Evolutionary conservation across 2,113 vertebrate species (phyloP).

Genomic region (Halcyon senegalensis): DNA sequence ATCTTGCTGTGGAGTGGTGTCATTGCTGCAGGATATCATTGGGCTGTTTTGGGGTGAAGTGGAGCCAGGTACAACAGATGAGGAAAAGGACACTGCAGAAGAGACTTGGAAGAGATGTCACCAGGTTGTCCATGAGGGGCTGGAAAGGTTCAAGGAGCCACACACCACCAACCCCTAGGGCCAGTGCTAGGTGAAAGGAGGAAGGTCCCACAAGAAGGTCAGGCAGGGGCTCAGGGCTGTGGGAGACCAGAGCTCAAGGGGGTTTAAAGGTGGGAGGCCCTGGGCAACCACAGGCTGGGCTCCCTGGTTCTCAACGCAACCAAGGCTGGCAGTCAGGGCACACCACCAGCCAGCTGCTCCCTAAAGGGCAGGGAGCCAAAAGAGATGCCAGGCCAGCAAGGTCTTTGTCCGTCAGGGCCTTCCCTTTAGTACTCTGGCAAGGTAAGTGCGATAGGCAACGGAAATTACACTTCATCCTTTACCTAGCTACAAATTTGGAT

Average conservation of each 20-base stretch:
- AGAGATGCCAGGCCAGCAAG: background rate
- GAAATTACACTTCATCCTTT: background rate
- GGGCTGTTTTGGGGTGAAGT: background rate
- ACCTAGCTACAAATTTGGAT: background rate
- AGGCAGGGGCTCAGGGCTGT: fast-evolving
- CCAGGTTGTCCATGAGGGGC: background rate
- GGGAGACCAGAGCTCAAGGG: background rate
- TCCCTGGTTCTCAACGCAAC: background rate
- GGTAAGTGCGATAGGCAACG: background rate
- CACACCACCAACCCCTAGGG: background rate
- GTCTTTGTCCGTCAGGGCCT: too few species aligned
- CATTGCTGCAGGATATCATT: background rate
- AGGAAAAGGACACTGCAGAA: background rate
- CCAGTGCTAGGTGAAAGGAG: background rate
- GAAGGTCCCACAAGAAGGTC: background rate
- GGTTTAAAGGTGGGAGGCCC: background rate
- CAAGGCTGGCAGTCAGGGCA: background rate
- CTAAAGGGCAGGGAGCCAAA: background rate
- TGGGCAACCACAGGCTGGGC: background rate
- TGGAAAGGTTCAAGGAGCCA: background rate
- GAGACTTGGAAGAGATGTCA: background rate
- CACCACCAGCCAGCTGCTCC: background rate
- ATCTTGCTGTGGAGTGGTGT: background rate
- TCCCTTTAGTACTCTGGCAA: fast-evolving
- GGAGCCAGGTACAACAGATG: background rate